Conservation (phyloP, 2,888 invertebrate species). For the Tetranychus piercei region DNA sequence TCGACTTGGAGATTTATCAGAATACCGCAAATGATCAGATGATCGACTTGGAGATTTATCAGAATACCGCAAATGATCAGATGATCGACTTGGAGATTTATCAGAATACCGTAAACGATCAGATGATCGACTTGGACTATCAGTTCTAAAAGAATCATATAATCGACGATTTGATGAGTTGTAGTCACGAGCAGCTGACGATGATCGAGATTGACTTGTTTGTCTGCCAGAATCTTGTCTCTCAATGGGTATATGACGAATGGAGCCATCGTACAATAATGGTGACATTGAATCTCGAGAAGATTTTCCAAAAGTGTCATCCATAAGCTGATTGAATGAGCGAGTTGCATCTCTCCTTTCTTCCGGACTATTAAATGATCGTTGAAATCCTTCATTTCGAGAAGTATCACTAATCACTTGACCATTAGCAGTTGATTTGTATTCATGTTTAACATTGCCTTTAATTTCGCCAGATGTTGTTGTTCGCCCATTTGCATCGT, state of each 20-base stretch:
- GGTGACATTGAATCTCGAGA: background rate
- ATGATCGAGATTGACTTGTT: background rate
- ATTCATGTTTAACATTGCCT: background rate
- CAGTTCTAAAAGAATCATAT: background rate
- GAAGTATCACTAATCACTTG: conserved; percentile 17
- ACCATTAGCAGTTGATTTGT: conserved; percentile 13
- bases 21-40: background rate
- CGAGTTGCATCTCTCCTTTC: conserved; percentile 16
- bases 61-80: background rate
- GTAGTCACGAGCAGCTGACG: background rate
- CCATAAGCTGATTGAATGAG: conserved; percentile 15
- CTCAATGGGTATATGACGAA: background rate
- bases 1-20: background rate
- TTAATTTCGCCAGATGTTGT: background rate
- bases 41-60: background rate
- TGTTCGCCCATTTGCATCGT: background rate
- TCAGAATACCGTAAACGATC: background rate
- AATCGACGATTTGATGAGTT: background rate
- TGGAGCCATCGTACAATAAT: background rate
- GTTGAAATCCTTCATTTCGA: conserved; percentile 16
- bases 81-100: background rate
- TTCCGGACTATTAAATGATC: conserved; percentile 12
- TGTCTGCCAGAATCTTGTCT: background rate
- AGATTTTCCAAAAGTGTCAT: conserved; percentile 9
- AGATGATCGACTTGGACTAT: background rate